Conservation (phyloP, 2,888 invertebrate genomes). For the Pandemis cinnamomeana region DNA sequence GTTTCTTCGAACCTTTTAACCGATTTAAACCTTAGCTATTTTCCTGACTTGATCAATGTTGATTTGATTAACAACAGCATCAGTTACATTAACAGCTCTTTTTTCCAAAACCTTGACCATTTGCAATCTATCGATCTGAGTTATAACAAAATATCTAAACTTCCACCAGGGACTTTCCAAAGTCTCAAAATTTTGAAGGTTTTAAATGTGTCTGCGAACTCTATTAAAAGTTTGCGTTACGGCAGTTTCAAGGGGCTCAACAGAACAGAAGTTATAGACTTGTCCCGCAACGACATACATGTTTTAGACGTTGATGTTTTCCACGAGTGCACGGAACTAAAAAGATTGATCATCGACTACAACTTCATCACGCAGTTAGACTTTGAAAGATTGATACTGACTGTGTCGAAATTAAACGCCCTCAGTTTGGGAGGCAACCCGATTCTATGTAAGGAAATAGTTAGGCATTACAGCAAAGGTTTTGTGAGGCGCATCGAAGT, state of each 20-base stretch:
- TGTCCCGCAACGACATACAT: constrained; percentile 68
- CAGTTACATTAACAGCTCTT: constrained; percentile 54
- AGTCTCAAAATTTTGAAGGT: constrained; percentile 64
- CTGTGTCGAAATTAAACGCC: constrained; percentile 60
- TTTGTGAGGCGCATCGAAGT: constrained; percentile 59
- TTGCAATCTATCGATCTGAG: constrained; percentile 69
- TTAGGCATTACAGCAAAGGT: constrained; percentile 58
- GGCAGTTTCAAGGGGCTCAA: constrained; percentile 72
- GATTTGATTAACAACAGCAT: constrained; percentile 67
- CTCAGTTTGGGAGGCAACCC: constrained; percentile 76
- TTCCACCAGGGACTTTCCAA: constrained; percentile 72
- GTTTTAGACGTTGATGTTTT: constrained; percentile 69
- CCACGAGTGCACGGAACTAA: constrained; percentile 70
- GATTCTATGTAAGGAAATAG: constrained; percentile 70
- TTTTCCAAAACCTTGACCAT: constrained; percentile 59
- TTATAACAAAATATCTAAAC: constrained; percentile 59
- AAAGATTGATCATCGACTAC: constrained; percentile 69
- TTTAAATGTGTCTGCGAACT: constrained; percentile 69
- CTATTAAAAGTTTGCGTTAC: constrained; percentile 61
- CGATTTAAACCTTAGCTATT: constrained; percentile 62
- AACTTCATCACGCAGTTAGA: constrained; percentile 69
- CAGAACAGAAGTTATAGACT: constrained; percentile 65
- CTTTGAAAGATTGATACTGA: constrained; percentile 60
- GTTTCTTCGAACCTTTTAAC: constrained; percentile 64
- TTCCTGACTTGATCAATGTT: constrained; percentile 59